Base-by-base conservation (phyloP, 2,113 vertebrate species). In the Todiramphus chloris region DNA sequence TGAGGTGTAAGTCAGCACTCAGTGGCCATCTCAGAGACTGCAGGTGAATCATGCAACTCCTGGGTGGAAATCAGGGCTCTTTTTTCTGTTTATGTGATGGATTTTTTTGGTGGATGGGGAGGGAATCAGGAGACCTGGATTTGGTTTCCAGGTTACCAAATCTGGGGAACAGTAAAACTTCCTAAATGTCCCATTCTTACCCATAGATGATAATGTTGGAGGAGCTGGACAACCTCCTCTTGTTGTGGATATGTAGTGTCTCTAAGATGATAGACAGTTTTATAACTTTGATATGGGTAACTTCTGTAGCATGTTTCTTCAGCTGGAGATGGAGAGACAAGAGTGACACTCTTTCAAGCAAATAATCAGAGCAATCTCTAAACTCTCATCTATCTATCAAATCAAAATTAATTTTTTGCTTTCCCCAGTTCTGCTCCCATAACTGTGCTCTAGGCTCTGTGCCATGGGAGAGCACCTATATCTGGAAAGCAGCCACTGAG, bases 91-190 rank as follows among this genome's bases (percentile, higher is more conserved):
- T 63, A 2, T 28, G 4, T 30, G 4, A 7, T 66, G 25, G 11
- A 16, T 5, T 41, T 53, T 60, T 35, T 24, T 30, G 0, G 9
- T 30, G 13, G 2, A 27, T 48, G 5, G 4, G 7, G 27, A 41
- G 11, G 16, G 15, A 55, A 41, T 21, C 1, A 2, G 14, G 44
- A 46, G 19, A 50, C 2, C 3, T 31, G 9, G 1, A 20, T 44
- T 13, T 69, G 10, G 2, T 46, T 92, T 83, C 27, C 12, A 48
- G 2, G 7, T 46, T 72, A 50, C 2, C 5, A 7, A 1, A 24
- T 64, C 7, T 30, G 12, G 23, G 6, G 6, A 56, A 74, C 8
- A 55, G 7, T 35, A 78, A 44, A 87, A 60, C 7, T 50, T 87
- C 21, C 10, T 51, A 44, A 67, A 19, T 13, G 6, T 20, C 13